Conservation (phyloP, 2,113 vertebrate genomes). For the Carollia perspicillata region DNA sequence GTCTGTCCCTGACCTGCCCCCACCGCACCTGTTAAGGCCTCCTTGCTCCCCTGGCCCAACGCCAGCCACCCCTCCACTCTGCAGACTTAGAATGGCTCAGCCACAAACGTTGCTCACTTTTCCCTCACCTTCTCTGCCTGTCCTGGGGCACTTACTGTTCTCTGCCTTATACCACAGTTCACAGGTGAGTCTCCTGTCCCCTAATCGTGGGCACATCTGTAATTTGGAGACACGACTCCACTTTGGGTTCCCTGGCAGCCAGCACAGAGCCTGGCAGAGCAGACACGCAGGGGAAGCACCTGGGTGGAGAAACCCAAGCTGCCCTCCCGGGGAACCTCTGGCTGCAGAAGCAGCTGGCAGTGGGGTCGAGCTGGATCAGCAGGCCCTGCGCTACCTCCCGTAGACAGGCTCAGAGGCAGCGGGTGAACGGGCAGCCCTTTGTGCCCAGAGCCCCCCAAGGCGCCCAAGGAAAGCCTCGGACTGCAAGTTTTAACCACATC, state of each 20-base stretch:
- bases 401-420: neutral
- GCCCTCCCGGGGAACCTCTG: neutral
- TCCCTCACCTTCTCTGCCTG: neutral
- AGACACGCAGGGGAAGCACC: neutral
- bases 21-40: neutral
- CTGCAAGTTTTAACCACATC: neutral
- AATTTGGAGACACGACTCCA: too few species aligned
- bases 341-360: neutral
- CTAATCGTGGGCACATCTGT: too few species aligned
- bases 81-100: neutral
- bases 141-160: rapidly evolving
- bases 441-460: neutral
- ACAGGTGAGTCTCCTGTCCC: neutral
- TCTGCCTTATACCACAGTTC: rapidly evolving
- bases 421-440: neutral
- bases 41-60: rapidly evolving
- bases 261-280: neutral
- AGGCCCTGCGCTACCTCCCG: neutral
- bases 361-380: neutral
- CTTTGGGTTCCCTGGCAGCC: neutral
- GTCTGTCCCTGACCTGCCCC: neutral
- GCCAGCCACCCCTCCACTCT: neutral
- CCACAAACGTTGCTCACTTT: rapidly evolving
- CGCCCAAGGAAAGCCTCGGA: neutral
- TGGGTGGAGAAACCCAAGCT: neutral